phyloP scores from a whole-genome alignment of 2,888 invertebrate species.

The Cryptosula pallasiana region DNA sequence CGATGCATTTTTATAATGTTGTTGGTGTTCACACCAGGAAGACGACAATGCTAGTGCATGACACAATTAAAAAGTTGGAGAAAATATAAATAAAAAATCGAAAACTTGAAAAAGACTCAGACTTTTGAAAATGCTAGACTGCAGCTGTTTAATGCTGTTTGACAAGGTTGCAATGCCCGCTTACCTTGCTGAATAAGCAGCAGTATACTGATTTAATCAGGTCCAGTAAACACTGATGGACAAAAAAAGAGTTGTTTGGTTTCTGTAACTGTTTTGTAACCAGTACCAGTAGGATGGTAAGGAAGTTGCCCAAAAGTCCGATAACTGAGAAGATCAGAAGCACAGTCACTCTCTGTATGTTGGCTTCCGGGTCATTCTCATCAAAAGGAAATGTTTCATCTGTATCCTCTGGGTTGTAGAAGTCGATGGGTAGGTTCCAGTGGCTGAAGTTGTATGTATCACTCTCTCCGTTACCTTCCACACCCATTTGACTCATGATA shows the following conservation, averaged over 20 bases:
- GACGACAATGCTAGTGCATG: too few relatives aligned
- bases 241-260: constrained; percentile 43
- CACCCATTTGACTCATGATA: not conserved
- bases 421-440: not conserved
- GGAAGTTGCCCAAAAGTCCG: constrained; percentile 29
- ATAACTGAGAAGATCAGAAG: constrained; percentile 28
- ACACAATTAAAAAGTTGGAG: too few relatives aligned
- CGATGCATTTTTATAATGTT: too few relatives aligned
- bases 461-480: not conserved
- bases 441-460: not conserved
- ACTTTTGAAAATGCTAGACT: too few relatives aligned
- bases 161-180: too few relatives aligned
- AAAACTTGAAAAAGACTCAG: too few relatives aligned
- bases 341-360: constrained; percentile 26
- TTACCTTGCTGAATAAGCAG: constrained; percentile 35
- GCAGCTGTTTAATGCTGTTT: too few relatives aligned
- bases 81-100: too few relatives aligned
- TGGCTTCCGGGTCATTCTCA: not conserved
- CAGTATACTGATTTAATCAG: constrained; percentile 45
- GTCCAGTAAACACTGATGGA: constrained; percentile 48
- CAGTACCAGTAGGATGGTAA: constrained; percentile 23
- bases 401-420: not conserved
- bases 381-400: not conserved
- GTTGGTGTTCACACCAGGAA: too few relatives aligned
- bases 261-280: not conserved